Evolutionary conservation across 2,888 invertebrate genomes (phyloP).

Genomic region (Dione juno): DNA sequence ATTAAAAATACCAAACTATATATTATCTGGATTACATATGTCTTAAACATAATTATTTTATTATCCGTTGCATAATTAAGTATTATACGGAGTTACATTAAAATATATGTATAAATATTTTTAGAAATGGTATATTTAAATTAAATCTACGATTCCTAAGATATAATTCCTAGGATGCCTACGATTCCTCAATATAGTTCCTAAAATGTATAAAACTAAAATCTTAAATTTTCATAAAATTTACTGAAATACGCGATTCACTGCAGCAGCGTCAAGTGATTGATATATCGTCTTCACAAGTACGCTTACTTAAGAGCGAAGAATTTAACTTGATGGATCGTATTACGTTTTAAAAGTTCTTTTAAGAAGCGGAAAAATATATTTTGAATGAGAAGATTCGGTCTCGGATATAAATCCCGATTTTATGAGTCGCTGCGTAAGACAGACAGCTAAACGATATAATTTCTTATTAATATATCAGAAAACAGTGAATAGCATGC

Average conservation of each 20-base stretch:
- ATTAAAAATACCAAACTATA: too few relatives aligned
- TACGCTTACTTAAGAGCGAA: slow-evolving; percentile 34
- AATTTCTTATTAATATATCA: background rate
- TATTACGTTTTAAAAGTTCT: slow-evolving; percentile 46
- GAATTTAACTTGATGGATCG: slow-evolving; percentile 44
- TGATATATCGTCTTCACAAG: slow-evolving; percentile 51
- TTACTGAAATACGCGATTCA: slow-evolving; percentile 32
- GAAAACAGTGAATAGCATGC: too few relatives aligned
- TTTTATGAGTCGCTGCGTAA: slow-evolving; percentile 1
- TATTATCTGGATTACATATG: too few relatives aligned
- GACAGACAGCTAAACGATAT: background rate
- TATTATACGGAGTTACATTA: too few relatives aligned
- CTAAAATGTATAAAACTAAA: background rate
- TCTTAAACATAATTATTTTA: too few relatives aligned
- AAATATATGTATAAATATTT: too few relatives aligned
- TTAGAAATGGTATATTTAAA: too few relatives aligned
- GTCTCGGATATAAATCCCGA: background rate
- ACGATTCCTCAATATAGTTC: too few relatives aligned
- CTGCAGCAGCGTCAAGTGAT: slow-evolving; percentile 52
- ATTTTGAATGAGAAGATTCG: slow-evolving; percentile 12
- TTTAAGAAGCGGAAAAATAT: slow-evolving; percentile 17
- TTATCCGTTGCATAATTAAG: too few relatives aligned
- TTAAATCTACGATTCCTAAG: too few relatives aligned
- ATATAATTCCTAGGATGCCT: too few relatives aligned
- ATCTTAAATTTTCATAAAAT: slow-evolving; percentile 16